Percentiles rank a stretch among this genome's conserved stretches.
Evolutionary conservation across 2,888 invertebrate genomes (phyloP).

Genomic region (Sturmia bella): DNA sequence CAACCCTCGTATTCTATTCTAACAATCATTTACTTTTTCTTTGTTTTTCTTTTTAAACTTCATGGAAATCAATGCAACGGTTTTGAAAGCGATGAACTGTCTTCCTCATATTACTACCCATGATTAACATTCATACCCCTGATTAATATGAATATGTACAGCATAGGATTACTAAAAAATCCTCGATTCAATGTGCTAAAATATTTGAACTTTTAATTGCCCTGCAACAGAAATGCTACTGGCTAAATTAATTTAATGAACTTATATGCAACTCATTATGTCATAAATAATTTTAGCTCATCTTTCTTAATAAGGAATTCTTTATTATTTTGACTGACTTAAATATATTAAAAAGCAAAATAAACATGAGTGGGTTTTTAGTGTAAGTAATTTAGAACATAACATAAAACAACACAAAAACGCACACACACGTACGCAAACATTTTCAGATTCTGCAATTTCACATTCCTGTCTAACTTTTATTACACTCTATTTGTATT

Average conservation of each 20-base stretch:
- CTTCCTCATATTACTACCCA: too few relatives aligned
- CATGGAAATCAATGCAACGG: too few relatives aligned
- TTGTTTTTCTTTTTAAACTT: too few relatives aligned
- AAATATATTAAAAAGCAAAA: background rate
- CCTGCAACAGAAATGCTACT: background rate
- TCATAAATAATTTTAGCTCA: constrained; percentile 33
- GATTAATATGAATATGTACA: too few relatives aligned
- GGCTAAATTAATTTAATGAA: constrained; percentile 1
- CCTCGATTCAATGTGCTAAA: too few relatives aligned
- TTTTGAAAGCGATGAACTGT: too few relatives aligned
- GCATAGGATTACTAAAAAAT: too few relatives aligned
- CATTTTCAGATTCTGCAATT: constrained; percentile 34
- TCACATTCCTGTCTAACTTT: constrained; percentile 40
- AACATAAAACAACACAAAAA: background rate
- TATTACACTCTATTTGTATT: constrained; percentile 23
- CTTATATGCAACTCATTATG: constrained; percentile 19
- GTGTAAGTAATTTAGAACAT: background rate
- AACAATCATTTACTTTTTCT: too few relatives aligned
- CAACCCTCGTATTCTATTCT: too few relatives aligned
- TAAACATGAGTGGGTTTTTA: constrained; percentile 24
- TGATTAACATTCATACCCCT: too few relatives aligned
- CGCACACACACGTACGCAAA: background rate
- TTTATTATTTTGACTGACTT: background rate
- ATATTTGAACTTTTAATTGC: background rate
- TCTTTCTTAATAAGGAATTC: constrained; percentile 30